Conservation (phyloP, 2,113 vertebrate species). For the Candoia aspera region DNA sequence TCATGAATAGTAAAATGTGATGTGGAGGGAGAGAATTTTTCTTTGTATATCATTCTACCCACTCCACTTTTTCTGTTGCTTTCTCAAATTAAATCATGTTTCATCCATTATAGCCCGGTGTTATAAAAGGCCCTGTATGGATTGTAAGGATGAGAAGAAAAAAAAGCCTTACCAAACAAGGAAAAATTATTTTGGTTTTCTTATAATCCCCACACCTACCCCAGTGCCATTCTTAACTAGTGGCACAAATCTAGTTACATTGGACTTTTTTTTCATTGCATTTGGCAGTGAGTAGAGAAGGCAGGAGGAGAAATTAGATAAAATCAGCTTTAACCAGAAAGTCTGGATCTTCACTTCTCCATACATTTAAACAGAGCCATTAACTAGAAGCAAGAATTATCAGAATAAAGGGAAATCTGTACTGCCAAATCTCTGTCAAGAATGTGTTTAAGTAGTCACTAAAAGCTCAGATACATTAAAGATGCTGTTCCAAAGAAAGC, state of each 20-base stretch:
- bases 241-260: constrained; percentile 17
- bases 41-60: constrained; percentile 40
- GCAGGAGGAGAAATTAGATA: neutral
- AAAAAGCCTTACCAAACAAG: constrained; percentile 48
- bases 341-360: constrained; percentile 34
- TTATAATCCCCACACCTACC: constrained; percentile 8
- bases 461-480: constrained; percentile 59
- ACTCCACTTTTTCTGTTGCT: constrained; percentile 32
- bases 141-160: constrained; percentile 51
- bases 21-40: constrained; percentile 54
- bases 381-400: constrained; percentile 47
- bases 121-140: constrained; percentile 45
- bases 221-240: constrained; percentile 30
- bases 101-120: constrained; percentile 61
- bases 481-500: constrained; percentile 47
- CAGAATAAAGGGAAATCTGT: constrained; percentile 43
- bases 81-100: constrained; percentile 67
- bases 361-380: constrained; percentile 7
- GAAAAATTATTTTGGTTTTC: constrained; percentile 37
- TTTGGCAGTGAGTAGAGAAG: neutral
- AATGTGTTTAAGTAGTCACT: constrained; percentile 44
- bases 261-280: constrained; percentile 16
- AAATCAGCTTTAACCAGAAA: constrained; percentile 41
- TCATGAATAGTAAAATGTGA: constrained; percentile 31
- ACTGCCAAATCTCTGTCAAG: constrained; percentile 52